A percentile compares a stretch with the other conserved stretches of the same genome.
Evolutionary conservation across 1,140 invertebrate species (phyloP).

Genomic region (Tribolium madens): DNA sequence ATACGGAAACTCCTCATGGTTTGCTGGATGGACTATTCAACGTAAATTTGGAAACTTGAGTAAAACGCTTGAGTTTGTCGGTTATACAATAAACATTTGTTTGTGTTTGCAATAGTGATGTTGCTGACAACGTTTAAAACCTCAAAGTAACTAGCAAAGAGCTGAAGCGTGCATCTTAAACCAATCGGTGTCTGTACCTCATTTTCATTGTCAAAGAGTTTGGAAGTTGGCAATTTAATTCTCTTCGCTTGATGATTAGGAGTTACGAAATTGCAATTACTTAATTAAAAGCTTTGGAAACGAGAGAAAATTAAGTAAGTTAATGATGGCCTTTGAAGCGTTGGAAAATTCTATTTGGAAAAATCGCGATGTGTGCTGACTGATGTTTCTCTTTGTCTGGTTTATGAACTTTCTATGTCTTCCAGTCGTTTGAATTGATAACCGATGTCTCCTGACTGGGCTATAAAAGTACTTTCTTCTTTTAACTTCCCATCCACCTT

Average conservation of each 20-base stretch:
- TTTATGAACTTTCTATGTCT: slow-evolving; percentile 55
- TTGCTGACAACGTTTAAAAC: slow-evolving; percentile 16
- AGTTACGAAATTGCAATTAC: slow-evolving; percentile 58
- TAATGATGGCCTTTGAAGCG: slow-evolving; percentile 49
- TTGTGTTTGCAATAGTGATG: slow-evolving; percentile 6
- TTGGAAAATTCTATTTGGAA: background rate
- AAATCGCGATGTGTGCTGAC: slow-evolving; percentile 49
- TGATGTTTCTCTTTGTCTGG: slow-evolving; percentile 62
- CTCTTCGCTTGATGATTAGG: background rate
- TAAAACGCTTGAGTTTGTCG: background rate
- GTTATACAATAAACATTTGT: slow-evolving; percentile 27
- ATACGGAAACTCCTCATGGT: slow-evolving; percentile 3
- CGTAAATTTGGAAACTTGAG: slow-evolving; percentile 5
- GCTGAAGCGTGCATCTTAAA: too few species aligned
- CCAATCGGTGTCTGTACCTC: too few species aligned
- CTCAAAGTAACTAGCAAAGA: slow-evolving; percentile 8
- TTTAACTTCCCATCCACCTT: slow-evolving; percentile 46
- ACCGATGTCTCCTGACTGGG: slow-evolving; percentile 48
- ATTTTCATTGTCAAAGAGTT: background rate
- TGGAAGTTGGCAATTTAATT: background rate
- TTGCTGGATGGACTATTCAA: slow-evolving; percentile 5
- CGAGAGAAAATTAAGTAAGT: slow-evolving; percentile 54
- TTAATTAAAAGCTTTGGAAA: slow-evolving; percentile 56
- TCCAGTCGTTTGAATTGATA: slow-evolving; percentile 55
- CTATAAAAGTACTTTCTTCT: slow-evolving; percentile 48